These are phyloP conservation scores for Teleogryllus occipitalis DNA, from an alignment of 1,140 invertebrate species.

Conservation along the genomic window DNA sequence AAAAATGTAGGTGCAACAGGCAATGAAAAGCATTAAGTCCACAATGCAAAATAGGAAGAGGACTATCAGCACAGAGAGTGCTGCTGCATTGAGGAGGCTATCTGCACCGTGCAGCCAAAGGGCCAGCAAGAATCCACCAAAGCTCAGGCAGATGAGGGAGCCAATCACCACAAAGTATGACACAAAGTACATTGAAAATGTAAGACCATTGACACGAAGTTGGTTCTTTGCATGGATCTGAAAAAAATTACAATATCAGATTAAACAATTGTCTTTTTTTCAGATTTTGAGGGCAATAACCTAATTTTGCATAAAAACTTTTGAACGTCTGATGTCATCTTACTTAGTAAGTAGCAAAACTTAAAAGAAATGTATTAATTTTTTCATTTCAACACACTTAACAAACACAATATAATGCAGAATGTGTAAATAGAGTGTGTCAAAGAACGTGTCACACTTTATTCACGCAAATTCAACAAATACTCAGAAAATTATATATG, in stretches of 20 bases:
- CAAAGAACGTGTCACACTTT: too few relatives aligned
- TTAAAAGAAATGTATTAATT: too few relatives aligned
- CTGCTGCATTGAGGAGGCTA: slow-evolving; percentile 55
- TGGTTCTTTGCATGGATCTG: slow-evolving; percentile 77
- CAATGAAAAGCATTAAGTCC: slow-evolving; percentile 62
- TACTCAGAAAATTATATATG: too few relatives aligned
- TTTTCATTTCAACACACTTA: too few relatives aligned
- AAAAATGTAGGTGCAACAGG: slow-evolving; percentile 70
- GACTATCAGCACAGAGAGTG: slow-evolving; percentile 54
- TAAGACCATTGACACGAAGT: slow-evolving; percentile 69
- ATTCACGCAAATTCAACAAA: too few relatives aligned
- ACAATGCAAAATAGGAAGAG: slow-evolving; percentile 66
- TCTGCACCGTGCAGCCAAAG: slow-evolving; percentile 59
- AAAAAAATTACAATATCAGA: not conserved
- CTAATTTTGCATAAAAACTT: too few relatives aligned
- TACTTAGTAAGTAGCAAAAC: too few relatives aligned
- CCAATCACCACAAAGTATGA: slow-evolving; percentile 62
- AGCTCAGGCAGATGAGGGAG: slow-evolving; percentile 60
- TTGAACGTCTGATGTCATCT: too few relatives aligned
- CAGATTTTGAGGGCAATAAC: too few relatives aligned
- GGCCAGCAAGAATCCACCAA: slow-evolving; percentile 54
- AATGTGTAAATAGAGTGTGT: too few relatives aligned
- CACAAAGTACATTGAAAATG: slow-evolving; percentile 67
- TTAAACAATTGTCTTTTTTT: too few relatives aligned
- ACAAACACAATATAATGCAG: too few relatives aligned